Evolutionary conservation across 30 jellyfish, hydroid and myxozoan species (phyloP).

Genomic region (Aurelia coerulea): DNA sequence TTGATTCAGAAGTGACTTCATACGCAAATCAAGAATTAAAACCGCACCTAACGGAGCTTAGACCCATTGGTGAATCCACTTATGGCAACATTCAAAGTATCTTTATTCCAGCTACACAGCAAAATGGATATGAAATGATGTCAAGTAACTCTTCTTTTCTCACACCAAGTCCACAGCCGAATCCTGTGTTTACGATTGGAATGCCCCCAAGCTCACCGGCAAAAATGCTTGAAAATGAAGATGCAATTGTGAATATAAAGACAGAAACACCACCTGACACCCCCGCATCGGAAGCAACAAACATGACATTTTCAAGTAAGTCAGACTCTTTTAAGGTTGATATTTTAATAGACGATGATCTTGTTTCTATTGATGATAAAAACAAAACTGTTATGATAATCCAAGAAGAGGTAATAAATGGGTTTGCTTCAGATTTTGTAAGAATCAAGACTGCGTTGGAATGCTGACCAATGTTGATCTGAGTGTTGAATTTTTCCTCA

Average conservation of each 20-base stretch:
- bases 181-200: slow-evolving; percentile 83
- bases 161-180: slow-evolving; percentile 88
- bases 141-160: slow-evolving; percentile 76
- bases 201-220: slow-evolving; percentile 63
- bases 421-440: neutral
- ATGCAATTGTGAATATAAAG: slow-evolving; percentile 58
- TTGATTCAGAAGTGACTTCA: slow-evolving; percentile 48
- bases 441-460: neutral
- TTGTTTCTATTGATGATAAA: neutral
- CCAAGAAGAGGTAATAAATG: neutral
- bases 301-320: slow-evolving; percentile 82
- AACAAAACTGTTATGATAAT: neutral
- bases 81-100: slow-evolving; percentile 76
- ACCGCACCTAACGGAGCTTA: slow-evolving; percentile 78
- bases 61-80: slow-evolving; percentile 82
- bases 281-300: slow-evolving; percentile 77
- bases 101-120: slow-evolving; percentile 82
- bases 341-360: neutral
- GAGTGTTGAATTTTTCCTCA: too few species aligned
- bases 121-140: slow-evolving; percentile 76
- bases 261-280: slow-evolving; percentile 93
- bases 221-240: slow-evolving; percentile 30
- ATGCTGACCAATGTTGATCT: too few species aligned
- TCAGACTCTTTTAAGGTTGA: slow-evolving; percentile 6
- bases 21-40: slow-evolving; percentile 69